These are phyloP conservation scores for Melanaphis sacchari DNA, from an alignment of 1,140 invertebrate genomes.

Conservation along the genomic window DNA sequence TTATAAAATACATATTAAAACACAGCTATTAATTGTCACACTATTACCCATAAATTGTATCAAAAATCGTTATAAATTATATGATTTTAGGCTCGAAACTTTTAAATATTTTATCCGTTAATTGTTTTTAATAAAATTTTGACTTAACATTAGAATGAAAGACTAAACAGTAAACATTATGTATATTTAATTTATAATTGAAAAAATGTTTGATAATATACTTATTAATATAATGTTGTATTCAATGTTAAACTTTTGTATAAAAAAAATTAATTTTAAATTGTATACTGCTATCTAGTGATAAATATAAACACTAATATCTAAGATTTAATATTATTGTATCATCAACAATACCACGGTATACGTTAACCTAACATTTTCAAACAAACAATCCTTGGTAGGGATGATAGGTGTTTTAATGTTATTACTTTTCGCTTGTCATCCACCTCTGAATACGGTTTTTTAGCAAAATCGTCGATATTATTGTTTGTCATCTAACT, in stretches of 20 bases:
- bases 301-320: not conserved
- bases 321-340: not conserved
- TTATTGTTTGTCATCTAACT: not conserved
- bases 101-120: not conserved
- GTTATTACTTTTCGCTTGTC: slow-evolving; percentile 35
- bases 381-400: not conserved
- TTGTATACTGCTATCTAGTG: not conserved
- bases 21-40: too few species aligned
- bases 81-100: not conserved
- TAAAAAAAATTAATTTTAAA: not conserved
- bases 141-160: too few species aligned
- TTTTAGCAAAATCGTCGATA: slow-evolving; percentile 4
- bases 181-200: too few species aligned
- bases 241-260: too few species aligned
- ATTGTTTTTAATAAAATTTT: not conserved
- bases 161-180: too few species aligned
- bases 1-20: too few species aligned
- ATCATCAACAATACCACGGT: not conserved
- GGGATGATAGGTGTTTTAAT: not conserved
- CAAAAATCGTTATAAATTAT: not conserved
- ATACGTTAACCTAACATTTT: slow-evolving; percentile 44
- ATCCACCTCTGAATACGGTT: slow-evolving; percentile 8
- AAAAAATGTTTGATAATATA: too few species aligned
- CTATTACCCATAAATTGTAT: too few species aligned
- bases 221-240: too few species aligned